Percentiles rank a stretch among this genome's conserved stretches.
These are phyloP conservation scores for Lycorma delicatula DNA, from an alignment of 1,140 invertebrate species.

Conservation along the genomic window DNA sequence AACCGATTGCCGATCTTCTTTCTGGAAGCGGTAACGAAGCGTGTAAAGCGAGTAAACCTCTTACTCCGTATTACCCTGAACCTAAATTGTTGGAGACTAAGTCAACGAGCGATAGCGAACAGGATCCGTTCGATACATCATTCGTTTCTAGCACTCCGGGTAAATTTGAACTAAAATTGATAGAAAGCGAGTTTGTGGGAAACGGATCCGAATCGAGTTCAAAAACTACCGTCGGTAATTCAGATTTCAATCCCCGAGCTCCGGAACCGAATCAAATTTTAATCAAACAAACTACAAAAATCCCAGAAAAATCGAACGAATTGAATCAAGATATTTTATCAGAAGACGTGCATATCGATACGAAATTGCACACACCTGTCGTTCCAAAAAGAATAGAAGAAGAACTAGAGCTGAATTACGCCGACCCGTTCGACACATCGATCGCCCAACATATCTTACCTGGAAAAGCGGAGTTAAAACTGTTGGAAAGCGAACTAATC, in stretches of 20 bases:
- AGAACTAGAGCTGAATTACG: constrained; percentile 31
- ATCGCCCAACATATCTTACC: constrained; percentile 60
- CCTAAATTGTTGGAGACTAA: constrained; percentile 11
- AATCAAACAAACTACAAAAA: constrained; percentile 40
- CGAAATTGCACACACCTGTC: constrained; percentile 29
- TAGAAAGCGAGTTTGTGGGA: constrained; percentile 54
- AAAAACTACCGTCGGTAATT: neutral
- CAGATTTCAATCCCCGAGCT: too few species aligned
- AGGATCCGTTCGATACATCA: constrained; percentile 76
- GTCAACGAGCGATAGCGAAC: constrained; percentile 15
- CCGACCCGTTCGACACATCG: constrained; percentile 79
- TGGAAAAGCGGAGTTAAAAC: constrained; percentile 62
- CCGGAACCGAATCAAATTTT: neutral
- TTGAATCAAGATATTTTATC: constrained; percentile 23
- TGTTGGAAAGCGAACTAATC: constrained; percentile 58
- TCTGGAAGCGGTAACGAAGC: constrained; percentile 48
- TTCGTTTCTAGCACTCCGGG: constrained; percentile 61
- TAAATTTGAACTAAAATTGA: constrained; percentile 61
- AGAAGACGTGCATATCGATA: constrained; percentile 20
- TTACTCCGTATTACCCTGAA: constrained; percentile 56
- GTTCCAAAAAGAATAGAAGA: constrained; percentile 24
- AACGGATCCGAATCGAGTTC: neutral
- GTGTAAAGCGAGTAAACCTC: constrained; percentile 50
- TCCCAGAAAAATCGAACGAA: constrained; percentile 40
- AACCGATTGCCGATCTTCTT: constrained; percentile 46